A percentile compares a stretch with the other conserved stretches of the same genome.
Evolutionary conservation across 2,888 invertebrate species (phyloP).

Genomic region (Phengaris alcon): DNA sequence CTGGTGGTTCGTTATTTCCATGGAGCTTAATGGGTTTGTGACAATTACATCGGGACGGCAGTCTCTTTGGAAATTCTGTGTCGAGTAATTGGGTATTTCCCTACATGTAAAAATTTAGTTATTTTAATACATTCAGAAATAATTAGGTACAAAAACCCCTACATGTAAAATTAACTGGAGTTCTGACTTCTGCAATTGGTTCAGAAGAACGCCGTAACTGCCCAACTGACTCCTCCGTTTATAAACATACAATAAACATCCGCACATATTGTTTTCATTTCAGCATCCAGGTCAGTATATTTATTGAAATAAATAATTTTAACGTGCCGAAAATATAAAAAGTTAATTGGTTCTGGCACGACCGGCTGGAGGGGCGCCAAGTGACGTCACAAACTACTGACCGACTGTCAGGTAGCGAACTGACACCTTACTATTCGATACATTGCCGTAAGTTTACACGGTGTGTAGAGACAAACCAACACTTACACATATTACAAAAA

Average conservation of each 20-base stretch:
- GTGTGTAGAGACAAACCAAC: too few relatives aligned
- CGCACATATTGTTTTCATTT: conserved; percentile 24
- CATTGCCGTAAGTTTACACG: too few relatives aligned
- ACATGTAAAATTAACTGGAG: too few relatives aligned
- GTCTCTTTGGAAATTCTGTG: too few relatives aligned
- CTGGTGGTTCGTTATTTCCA: background rate
- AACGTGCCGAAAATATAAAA: conserved; percentile 20
- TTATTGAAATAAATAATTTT: conserved; percentile 23
- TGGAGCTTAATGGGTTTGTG: background rate
- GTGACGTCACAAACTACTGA: conserved; percentile 48
- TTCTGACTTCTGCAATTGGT: background rate
- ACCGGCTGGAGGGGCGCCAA: conserved; percentile 55
- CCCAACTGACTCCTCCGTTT: background rate
- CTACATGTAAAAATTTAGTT: too few relatives aligned
- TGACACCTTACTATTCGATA: background rate
- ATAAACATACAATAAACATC: conserved; percentile 9
- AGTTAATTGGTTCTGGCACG: conserved; percentile 30
- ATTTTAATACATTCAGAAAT: too few relatives aligned
- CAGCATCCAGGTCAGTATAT: conserved; percentile 23
- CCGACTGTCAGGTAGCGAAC: conserved; percentile 24
- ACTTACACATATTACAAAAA: too few relatives aligned
- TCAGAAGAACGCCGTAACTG: background rate
- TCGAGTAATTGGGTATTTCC: too few relatives aligned
- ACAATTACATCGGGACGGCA: background rate
- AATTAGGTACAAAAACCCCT: too few relatives aligned